These are phyloP conservation scores for Semotilus atromaculatus DNA, from an alignment of 2,797 vertebrate genomes.

Conservation along the genomic window DNA sequence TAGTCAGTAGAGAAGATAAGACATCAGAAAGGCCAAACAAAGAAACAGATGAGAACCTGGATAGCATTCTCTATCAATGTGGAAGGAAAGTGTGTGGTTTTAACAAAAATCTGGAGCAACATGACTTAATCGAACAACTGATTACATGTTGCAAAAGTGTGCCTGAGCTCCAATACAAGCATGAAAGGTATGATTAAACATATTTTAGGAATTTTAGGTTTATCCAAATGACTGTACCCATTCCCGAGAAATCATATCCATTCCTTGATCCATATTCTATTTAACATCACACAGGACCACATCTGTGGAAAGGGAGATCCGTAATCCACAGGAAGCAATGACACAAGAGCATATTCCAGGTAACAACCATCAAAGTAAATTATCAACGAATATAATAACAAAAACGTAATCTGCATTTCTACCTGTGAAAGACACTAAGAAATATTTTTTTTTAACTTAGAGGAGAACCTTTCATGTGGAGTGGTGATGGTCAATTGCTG, in stretches of 20 bases:
- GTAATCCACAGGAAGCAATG: not conserved
- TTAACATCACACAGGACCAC: not conserved
- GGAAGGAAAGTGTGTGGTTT: not conserved
- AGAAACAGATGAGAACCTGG: not conserved
- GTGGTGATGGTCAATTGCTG: not conserved
- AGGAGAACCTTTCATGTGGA: not conserved
- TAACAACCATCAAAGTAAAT: not conserved
- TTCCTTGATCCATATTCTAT: not conserved
- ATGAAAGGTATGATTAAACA: slow-evolving; percentile 6
- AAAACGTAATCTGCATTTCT: not conserved
- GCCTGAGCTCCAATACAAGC: not conserved
- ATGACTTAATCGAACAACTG: not conserved
- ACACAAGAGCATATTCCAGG: not conserved
- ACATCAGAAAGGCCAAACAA: not conserved
- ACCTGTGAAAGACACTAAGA: not conserved
- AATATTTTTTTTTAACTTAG: not conserved
- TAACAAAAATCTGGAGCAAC: not conserved
- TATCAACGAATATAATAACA: no score
- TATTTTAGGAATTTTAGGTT: no score
- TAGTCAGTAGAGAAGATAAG: not conserved
- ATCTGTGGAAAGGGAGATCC: not conserved
- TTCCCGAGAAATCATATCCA: not conserved
- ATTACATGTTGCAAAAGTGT: not conserved
- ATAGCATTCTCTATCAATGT: not conserved
- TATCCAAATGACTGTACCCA: not conserved